phyloP scores from a whole-genome alignment of 2,888 invertebrate genomes.

The Hipparchia sbordonii region DNA sequence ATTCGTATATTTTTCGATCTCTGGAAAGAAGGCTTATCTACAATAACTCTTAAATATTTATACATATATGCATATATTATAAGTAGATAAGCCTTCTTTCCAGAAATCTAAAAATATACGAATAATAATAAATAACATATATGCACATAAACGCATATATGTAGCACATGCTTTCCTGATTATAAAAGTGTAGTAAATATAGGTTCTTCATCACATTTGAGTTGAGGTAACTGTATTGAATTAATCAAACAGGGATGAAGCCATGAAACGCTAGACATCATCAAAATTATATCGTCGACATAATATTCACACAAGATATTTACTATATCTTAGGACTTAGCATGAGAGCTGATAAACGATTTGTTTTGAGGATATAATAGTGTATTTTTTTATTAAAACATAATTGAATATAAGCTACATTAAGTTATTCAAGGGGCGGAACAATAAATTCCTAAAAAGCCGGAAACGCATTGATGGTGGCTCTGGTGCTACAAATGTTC shows the following conservation, averaged over 20 bases:
- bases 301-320: not conserved
- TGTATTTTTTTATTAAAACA: not conserved
- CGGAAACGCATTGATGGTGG: too few relatives aligned
- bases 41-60: too few relatives aligned
- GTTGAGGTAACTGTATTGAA: not conserved
- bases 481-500: too few relatives aligned
- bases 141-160: too few relatives aligned
- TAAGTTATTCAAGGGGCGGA: too few relatives aligned
- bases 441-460: too few relatives aligned
- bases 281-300: conserved; percentile 1
- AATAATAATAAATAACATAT: too few relatives aligned
- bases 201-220: not conserved
- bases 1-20: too few relatives aligned
- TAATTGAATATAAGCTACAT: not conserved
- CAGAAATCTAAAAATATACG: too few relatives aligned
- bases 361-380: not conserved
- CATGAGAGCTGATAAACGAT: not conserved
- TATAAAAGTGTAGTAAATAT: not conserved
- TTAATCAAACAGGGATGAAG: not conserved
- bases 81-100: too few relatives aligned
- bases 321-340: conserved; percentile 5
- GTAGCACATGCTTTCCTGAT: not conserved
- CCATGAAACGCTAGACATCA: not conserved
- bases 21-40: too few relatives aligned
- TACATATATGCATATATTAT: too few relatives aligned